phyloP scores from a whole-genome alignment of 2,888 invertebrate genomes.

The Cosmia trapezina region DNA sequence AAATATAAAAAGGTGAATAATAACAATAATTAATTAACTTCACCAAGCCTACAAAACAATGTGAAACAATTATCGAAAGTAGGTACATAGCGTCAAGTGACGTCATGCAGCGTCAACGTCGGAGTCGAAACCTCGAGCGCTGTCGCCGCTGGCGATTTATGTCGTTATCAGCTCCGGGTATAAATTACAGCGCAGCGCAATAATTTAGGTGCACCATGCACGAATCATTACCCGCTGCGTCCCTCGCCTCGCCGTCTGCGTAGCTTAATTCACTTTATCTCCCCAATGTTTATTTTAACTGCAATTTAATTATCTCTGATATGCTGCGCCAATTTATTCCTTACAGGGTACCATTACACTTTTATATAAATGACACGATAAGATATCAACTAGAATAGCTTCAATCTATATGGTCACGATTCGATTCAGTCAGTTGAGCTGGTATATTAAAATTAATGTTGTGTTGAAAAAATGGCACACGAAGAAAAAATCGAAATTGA shows the following conservation, averaged over 20 bases:
- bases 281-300: slow-evolving; percentile 82
- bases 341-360: slow-evolving; percentile 22
- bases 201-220: slow-evolving; percentile 90
- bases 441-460: slow-evolving; percentile 35
- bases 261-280: slow-evolving; percentile 88
- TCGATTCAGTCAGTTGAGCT: slow-evolving; percentile 8
- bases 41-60: slow-evolving; percentile 36
- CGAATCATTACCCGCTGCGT: slow-evolving; percentile 90
- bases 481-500: slow-evolving; percentile 60
- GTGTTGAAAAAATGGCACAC: slow-evolving; percentile 49
- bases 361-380: slow-evolving; percentile 44
- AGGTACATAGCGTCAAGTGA: slow-evolving; percentile 78
- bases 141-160: slow-evolving; percentile 88
- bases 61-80: slow-evolving; percentile 62
- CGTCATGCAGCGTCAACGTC: slow-evolving; percentile 85
- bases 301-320: slow-evolving; percentile 78
- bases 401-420: slow-evolving; percentile 66
- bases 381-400: slow-evolving; percentile 19
- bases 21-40: slow-evolving; percentile 10
- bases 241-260: slow-evolving; percentile 71
- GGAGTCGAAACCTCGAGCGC: slow-evolving; percentile 81
- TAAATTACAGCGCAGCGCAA: slow-evolving; percentile 88
- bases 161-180: slow-evolving; percentile 87
- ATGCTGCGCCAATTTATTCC: slow-evolving; percentile 66
- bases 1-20: not conserved